These are phyloP conservation scores for Oxyruncus cristatus DNA, from an alignment of 2,113 vertebrate genomes.

Conservation along the genomic window DNA sequence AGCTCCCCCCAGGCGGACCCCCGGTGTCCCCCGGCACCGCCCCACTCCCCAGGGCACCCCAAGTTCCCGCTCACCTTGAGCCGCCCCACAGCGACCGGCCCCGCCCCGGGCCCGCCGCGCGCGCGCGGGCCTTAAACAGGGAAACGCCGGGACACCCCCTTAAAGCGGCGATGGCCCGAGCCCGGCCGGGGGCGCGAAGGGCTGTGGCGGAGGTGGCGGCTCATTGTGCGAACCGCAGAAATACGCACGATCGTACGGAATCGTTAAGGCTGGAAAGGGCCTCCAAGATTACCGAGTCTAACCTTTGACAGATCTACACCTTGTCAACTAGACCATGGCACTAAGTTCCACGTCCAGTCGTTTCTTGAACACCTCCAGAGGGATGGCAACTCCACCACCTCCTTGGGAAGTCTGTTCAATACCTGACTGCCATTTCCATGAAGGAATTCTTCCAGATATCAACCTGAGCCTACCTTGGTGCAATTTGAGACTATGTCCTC, in stretches of 20 bases:
- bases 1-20: rapidly evolving
- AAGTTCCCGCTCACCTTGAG: background rate
- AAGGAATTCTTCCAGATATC: background rate
- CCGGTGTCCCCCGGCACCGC: background rate
- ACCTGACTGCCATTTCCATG: background rate
- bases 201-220: rapidly evolving
- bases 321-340: background rate
- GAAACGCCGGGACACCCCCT: rapidly evolving
- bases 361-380: background rate
- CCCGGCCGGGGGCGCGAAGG: rapidly evolving
- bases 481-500: background rate
- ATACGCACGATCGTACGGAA: background rate
- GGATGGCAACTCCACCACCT: no score
- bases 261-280: rapidly evolving
- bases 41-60: rapidly evolving
- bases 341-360: rapidly evolving
- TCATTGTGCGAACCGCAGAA: rapidly evolving
- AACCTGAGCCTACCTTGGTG: no score
- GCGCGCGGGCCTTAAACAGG: background rate
- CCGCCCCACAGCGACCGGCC: rapidly evolving
- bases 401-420: background rate
- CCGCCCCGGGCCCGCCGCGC: background rate
- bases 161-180: background rate
- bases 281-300: background rate
- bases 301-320: background rate